These are phyloP conservation scores for Thrips palmi DNA, from an alignment of 1,140 invertebrate genomes.

Conservation along the genomic window DNA sequence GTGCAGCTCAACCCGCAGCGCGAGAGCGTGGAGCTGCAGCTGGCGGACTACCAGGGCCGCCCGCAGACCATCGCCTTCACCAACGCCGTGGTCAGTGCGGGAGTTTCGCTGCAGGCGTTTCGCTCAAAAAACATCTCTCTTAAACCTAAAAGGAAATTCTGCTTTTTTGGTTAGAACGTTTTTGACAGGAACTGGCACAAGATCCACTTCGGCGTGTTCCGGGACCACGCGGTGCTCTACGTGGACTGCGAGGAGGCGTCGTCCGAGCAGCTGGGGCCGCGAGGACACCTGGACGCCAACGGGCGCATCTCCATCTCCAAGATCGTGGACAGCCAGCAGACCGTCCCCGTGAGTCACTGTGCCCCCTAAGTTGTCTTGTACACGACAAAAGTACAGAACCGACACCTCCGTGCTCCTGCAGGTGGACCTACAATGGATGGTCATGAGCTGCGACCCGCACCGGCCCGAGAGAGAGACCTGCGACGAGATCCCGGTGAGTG, in stretches of 20 bases:
- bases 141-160: conserved; percentile 2
- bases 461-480: conserved; percentile 48
- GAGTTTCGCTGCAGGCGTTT: neutral
- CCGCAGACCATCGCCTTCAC: conserved; percentile 39
- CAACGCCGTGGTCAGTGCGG: conserved; percentile 29
- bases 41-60: conserved; percentile 32
- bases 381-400: neutral
- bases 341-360: conserved; percentile 37
- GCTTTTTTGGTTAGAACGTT: conserved; percentile 27
- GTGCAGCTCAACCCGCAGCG: conserved; percentile 44
- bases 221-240: conserved; percentile 42
- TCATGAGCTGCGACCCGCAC: conserved; percentile 56
- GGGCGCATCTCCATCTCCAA: conserved; percentile 48
- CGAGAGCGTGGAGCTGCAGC: conserved; percentile 39
- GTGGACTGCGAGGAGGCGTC: conserved; percentile 42
- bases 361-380: conserved; percentile 1
- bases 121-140: neutral
- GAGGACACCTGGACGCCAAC: conserved; percentile 40
- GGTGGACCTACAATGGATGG: conserved; percentile 68
- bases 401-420: conserved; percentile 21
- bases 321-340: conserved; percentile 29
- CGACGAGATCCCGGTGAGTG: conserved; percentile 41
- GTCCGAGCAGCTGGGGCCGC: conserved; percentile 27
- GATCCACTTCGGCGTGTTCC: conserved; percentile 50
- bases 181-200: conserved; percentile 66